Percentiles rank a stretch among this genome's conserved stretches.
These are phyloP conservation scores for Aurelia sp. DNA, from an alignment of 30 jellyfish, hydroid and myxozoan species.

Conservation along the genomic window DNA sequence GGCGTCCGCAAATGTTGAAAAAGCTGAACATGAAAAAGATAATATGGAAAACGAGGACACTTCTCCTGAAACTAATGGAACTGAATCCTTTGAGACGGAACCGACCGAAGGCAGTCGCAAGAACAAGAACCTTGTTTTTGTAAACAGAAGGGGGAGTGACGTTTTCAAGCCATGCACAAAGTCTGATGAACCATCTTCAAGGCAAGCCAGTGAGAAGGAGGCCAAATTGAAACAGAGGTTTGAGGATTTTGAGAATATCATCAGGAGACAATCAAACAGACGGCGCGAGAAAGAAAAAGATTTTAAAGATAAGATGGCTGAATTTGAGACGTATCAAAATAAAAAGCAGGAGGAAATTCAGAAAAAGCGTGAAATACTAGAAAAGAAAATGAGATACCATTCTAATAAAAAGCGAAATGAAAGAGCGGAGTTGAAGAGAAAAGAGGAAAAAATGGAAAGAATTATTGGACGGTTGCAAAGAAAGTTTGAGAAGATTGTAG, in stretches of 20 bases:
- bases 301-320: slow-evolving; percentile 9
- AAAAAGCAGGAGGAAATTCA: slow-evolving; percentile 9
- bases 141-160: not conserved
- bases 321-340: slow-evolving; percentile 6
- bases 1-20: slow-evolving; percentile 7
- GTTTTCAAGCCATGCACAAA: slow-evolving; percentile 6
- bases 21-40: slow-evolving; percentile 1
- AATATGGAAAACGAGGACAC: not conserved
- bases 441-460: slow-evolving; percentile 32
- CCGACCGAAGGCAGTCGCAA: not conserved
- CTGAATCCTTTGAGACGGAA: not conserved
- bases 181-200: not conserved
- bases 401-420: slow-evolving; percentile 34
- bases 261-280: slow-evolving; percentile 13
- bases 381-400: slow-evolving; percentile 50
- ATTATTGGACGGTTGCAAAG: slow-evolving; percentile 11
- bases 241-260: slow-evolving; percentile 1
- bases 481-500: slow-evolving; percentile 25
- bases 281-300: slow-evolving; percentile 10
- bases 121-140: not conserved
- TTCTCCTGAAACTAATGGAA: not conserved
- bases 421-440: not conserved
- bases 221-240: not conserved
- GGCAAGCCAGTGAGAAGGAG: slow-evolving; percentile 22
- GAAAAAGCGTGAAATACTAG: slow-evolving; percentile 26